Conservation (phyloP, 2,113 vertebrate species). For the Ellobius talpinus region DNA sequence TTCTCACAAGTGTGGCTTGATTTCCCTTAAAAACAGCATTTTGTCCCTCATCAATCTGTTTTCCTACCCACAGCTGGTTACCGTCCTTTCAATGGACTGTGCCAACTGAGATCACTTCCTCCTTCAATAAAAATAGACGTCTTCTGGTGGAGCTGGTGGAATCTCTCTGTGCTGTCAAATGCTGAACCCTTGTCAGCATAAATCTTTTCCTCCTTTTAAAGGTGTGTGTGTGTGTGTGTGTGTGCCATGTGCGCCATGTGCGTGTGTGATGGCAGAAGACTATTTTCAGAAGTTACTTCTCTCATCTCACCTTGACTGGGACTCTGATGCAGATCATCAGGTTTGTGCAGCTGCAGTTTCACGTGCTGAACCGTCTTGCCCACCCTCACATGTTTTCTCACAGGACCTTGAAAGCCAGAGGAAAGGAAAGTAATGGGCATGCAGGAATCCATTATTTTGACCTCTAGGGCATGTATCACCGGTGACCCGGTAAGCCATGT, state of each 20-base stretch:
- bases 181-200: background rate
- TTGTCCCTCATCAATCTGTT: background rate
- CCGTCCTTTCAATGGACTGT: background rate
- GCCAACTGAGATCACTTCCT: constrained; percentile 30
- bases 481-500: background rate
- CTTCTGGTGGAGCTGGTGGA: background rate
- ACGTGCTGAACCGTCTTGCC: background rate
- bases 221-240: background rate
- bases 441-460: background rate
- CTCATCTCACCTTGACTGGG: background rate
- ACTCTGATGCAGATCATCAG: too few species aligned
- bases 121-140: constrained; percentile 30
- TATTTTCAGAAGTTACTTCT: background rate
- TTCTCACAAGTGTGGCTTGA: background rate
- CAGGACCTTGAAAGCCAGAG: background rate
- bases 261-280: background rate
- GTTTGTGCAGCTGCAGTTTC: background rate
- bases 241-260: background rate
- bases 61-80: constrained; percentile 33
- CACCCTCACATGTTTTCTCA: background rate
- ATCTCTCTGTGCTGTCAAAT: background rate
- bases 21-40: constrained; percentile 54
- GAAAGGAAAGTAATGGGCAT: background rate
- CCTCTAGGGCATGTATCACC: fast-evolving
- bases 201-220: background rate